These are phyloP conservation scores for Phrynocephalus vlangalii DNA, from an alignment of 2,797 vertebrate species.

Conservation along the genomic window DNA sequence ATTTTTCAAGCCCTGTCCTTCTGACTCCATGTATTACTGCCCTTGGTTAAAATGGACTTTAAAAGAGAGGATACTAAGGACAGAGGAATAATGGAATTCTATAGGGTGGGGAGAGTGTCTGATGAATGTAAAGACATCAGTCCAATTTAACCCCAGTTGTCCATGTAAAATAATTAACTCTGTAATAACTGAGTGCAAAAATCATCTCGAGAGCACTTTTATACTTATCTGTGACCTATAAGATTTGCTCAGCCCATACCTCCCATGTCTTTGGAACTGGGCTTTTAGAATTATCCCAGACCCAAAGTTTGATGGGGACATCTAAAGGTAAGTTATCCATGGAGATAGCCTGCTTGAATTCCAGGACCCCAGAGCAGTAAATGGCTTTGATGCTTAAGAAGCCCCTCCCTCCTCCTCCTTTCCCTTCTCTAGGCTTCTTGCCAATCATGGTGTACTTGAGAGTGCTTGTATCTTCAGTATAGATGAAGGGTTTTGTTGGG, in stretches of 20 bases:
- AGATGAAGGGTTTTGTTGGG: too few relatives aligned
- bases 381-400: neutral
- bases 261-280: neutral
- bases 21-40: conserved; percentile 1
- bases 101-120: neutral
- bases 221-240: neutral
- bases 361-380: neutral
- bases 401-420: neutral
- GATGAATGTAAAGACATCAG: neutral
- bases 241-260: neutral
- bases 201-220: neutral
- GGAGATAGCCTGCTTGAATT: neutral
- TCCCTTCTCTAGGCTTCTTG: neutral
- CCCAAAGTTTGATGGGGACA: neutral
- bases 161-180: neutral
- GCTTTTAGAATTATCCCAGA: neutral
- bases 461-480: neutral
- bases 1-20: neutral
- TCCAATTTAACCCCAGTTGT: neutral
- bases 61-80: neutral
- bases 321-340: neutral
- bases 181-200: conserved; percentile 1
- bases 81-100: neutral
- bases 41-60: neutral
- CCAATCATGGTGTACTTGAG: neutral